These are phyloP conservation scores for Propithecus coquereli DNA, from an alignment of 2,113 vertebrate species.

Conservation along the genomic window DNA sequence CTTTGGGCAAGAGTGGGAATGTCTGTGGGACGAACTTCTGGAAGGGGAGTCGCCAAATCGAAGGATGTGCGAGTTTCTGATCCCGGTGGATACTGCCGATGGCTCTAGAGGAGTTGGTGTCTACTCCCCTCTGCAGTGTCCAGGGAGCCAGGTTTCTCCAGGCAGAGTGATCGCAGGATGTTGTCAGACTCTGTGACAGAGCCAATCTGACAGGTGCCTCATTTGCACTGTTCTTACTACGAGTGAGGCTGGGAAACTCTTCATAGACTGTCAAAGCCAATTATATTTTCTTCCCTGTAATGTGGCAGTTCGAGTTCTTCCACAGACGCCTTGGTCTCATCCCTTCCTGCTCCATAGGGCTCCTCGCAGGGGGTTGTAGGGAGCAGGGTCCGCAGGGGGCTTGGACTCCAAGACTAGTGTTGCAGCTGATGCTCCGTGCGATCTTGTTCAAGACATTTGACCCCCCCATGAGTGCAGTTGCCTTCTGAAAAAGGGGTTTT, in stretches of 20 bases:
- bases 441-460: background rate
- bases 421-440: background rate
- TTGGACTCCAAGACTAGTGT: background rate
- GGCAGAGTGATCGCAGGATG: rapidly evolving
- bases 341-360: background rate
- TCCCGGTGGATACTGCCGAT: rapidly evolving
- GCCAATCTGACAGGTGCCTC: background rate
- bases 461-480: rapidly evolving
- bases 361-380: rapidly evolving
- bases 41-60: background rate
- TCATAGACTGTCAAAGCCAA: background rate
- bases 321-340: background rate
- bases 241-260: background rate
- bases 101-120: background rate
- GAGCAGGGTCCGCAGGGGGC: too few species aligned
- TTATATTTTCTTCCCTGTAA: background rate
- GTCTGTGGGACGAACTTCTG: background rate
- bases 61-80: background rate
- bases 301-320: background rate
- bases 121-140: background rate
- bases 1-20: rapidly evolving
- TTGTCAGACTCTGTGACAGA: background rate
- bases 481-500: background rate
- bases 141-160: background rate
- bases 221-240: background rate